Base-by-base conservation (phyloP, 2,888 invertebrate genomes). In the Graphium colonna region DNA sequence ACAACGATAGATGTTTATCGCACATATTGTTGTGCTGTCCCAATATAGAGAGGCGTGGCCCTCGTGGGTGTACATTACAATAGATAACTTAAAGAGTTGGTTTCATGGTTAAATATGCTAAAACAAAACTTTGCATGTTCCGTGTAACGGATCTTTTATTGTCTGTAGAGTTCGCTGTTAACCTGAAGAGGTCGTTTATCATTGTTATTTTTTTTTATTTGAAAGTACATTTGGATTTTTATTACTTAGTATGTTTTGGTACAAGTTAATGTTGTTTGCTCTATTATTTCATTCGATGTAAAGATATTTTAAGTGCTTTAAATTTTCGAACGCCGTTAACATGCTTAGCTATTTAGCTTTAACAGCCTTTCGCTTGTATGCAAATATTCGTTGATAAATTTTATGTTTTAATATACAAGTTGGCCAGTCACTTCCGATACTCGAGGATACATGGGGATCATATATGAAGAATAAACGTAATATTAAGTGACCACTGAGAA, bases 71-170 rank as follows among this genome's bases (percentile, higher is more conserved):
- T 17, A 39, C n/a, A 40, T 49, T 44, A 31, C 41, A 31, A 50
- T 50, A 12, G 45, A 53, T 40, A 44, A 26, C 17, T 40, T 31
- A 33, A 33, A n/a, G 40, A 43, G 75, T 77, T 74, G n/a, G 73
- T 77, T 75, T 75, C 39, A 64, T 31, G 65, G 65, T 72, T 67
- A 59, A 67, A 73, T 65, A 69, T 79, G 79, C 79, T 79, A 79
- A 62, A 62, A 66, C 65, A 68, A 61, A 68, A 36, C 45, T 15
- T 21, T 61, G 61, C 58, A 60, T 61, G 68, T 69, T 68, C 66
- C 73, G 68, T 71, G 70, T 83, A 86, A 82, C 81, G 83, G 84
- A 64, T 68, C 73, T 70, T 79, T 77, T 77, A 75, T 76, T 77
- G 65, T 73, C 68, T 49, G 48, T 55, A 54, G 54, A 47, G 42